These are phyloP conservation scores for Poecile montanus DNA, from an alignment of 2,797 vertebrate genomes.

Conservation along the genomic window DNA sequence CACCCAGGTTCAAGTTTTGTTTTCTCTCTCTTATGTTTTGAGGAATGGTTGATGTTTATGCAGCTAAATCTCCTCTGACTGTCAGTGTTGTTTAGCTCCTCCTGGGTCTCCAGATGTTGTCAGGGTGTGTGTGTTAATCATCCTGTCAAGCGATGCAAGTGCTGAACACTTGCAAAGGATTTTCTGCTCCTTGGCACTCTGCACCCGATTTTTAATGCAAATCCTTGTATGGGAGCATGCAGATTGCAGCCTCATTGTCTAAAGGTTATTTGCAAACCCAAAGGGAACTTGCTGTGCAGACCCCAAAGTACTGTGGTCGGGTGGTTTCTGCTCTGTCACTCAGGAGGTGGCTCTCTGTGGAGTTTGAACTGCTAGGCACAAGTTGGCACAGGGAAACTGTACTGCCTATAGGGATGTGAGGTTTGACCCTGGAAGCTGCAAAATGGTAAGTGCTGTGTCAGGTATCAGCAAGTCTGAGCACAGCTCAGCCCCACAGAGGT, in stretches of 20 bases:
- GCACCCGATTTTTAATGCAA: background rate
- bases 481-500: background rate
- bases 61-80: background rate
- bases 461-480: background rate
- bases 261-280: background rate
- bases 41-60: background rate
- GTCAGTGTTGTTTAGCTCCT: background rate
- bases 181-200: background rate
- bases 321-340: background rate
- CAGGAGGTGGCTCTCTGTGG: background rate
- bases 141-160: background rate
- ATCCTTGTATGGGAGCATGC: background rate
- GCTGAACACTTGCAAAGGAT: background rate
- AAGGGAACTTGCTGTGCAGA: background rate
- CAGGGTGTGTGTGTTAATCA: background rate
- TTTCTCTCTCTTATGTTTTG: background rate
- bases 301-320: accelerated
- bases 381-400: accelerated
- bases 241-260: background rate
- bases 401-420: background rate
- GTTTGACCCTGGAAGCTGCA: background rate
- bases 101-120: background rate
- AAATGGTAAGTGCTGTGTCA: background rate
- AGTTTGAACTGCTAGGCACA: background rate
- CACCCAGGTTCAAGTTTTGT: background rate